A percentile compares a stretch with the other conserved stretches of the same genome.
Conservation (phyloP, 30 jellyfish, hydroid and myxozoan genomes). For the Pseudorhiza aurosa region DNA sequence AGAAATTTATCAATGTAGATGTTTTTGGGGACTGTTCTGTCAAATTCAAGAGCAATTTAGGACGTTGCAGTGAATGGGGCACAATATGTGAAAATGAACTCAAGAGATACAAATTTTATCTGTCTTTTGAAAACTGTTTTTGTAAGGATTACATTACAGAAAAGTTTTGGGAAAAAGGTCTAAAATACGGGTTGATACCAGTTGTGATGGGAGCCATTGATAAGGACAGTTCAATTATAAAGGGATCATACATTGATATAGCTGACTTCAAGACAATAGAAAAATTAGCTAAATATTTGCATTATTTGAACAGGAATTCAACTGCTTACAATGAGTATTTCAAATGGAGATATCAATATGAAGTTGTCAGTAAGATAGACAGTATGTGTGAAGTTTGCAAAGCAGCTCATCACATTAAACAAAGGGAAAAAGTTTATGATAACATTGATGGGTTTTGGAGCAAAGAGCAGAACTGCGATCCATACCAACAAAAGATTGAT, state of each 20-base stretch:
- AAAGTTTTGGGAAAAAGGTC: conserved; percentile 87
- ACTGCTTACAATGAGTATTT: conserved; percentile 89
- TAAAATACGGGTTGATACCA: conserved; percentile 87
- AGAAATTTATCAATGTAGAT: conserved; percentile 74
- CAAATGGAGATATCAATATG: conserved; percentile 79
- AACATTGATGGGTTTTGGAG: conserved; percentile 80
- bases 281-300: conserved; percentile 72
- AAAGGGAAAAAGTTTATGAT: conserved; percentile 25
- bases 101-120: conserved; percentile 73
- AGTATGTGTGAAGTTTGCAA: conserved; percentile 82
- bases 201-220: conserved; percentile 85
- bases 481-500: conserved; percentile 43
- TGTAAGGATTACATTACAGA: conserved; percentile 97
- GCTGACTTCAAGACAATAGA: conserved; percentile 62
- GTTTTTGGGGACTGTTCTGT: conserved; percentile 92
- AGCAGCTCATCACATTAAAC: conserved; percentile 59
- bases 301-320: conserved; percentile 73
- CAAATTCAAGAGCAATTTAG: conserved; percentile 67
- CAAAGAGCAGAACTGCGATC: conserved; percentile 61
- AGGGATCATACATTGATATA: conserved; percentile 89
- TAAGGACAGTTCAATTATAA: conserved; percentile 47
- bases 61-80: conserved; percentile 79
- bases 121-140: conserved; percentile 91
- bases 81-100: conserved; percentile 70
- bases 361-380: conserved; percentile 72